These are phyloP conservation scores for Phaonia tiefii DNA, from an alignment of 2,888 invertebrate genomes.

Conservation along the genomic window DNA sequence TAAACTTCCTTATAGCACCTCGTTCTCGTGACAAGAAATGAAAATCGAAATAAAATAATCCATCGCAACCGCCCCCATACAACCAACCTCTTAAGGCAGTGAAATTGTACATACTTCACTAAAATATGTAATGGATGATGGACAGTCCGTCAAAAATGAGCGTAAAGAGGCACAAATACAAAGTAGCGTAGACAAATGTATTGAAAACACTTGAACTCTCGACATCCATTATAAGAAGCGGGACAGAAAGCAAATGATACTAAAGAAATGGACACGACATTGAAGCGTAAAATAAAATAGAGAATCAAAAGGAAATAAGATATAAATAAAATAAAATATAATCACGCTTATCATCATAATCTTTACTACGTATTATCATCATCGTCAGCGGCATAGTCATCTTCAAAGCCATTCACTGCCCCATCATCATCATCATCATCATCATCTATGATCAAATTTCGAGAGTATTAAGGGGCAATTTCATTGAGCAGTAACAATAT, in stretches of 20 bases:
- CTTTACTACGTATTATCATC: no score
- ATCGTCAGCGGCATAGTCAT: neutral
- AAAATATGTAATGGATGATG: conserved; percentile 5
- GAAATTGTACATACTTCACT: neutral
- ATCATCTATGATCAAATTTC: conserved; percentile 30
- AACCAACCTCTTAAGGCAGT: conserved; percentile 10
- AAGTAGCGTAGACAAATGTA: conserved; percentile 24
- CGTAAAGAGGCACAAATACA: neutral
- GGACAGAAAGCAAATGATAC: neutral
- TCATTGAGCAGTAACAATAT: conserved; percentile 33
- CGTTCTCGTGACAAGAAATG: conserved; percentile 26
- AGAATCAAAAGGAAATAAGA: conserved; percentile 18
- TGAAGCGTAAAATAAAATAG: conserved; percentile 9
- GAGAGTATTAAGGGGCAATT: conserved; percentile 43
- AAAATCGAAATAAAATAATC: conserved; percentile 31
- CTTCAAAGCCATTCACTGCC: neutral
- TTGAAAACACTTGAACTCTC: conserved; percentile 53
- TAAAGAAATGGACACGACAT: conserved; percentile 29
- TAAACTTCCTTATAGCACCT: no score
- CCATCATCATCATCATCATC: conserved; percentile 12
- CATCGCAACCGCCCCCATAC: neutral
- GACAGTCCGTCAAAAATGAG: conserved; percentile 7
- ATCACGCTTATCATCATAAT: conserved; percentile 45
- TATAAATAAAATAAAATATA: conserved; percentile 43
- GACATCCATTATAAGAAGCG: conserved; percentile 26